Base-by-base conservation (phyloP, 2,113 vertebrate genomes). In the Poeciliopsis prolifica region DNA sequence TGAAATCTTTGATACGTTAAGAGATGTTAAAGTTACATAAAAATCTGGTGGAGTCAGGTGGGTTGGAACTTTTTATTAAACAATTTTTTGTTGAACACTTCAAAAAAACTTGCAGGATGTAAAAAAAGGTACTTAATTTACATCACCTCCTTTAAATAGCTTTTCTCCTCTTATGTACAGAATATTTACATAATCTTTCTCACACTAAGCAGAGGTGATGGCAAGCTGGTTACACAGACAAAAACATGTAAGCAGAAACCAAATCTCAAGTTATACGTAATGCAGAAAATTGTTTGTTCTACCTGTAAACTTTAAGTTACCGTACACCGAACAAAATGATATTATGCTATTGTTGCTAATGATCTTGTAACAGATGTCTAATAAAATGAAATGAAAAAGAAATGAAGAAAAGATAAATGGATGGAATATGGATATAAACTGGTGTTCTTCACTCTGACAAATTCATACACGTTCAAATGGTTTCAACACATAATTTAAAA, bases 101-200 rank as follows among this genome's bases (percentile, higher is more conserved):
- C 51, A 58, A n/a, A 58, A 54, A 70, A n/a, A n/a, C 48, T 31
- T 73, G 44, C 54, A 61, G 30, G 54, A 29, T 71, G 67, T 60
- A 82, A 83, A 83, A 58, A 80, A 87, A 87, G 83, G 81, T 85
- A 87, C 87, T 87, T 86, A 40, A 72, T 62, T 86, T 75, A 63
- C 72, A 67, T 51, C 65, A 51, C 22, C 75, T 81, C 67, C 37
- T 44, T 84, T 83, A 88, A 87, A 86, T 89, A 86, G 14, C 70
- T 74, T 74, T 28, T 67, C 67, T 62, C 78, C 30, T 84, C 42
- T 60, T 86, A 66, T 86, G n/a, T 89, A 90, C 87, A 88, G 30
- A n/a, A 80, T 87, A 90, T 90, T 80, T 88, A 90, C 86, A 90
- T 42, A 15, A 42, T 1, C 42, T 58, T 30, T 60, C 24, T 74